Percentiles rank a stretch among this genome's conserved stretches.
Conservation (phyloP, 2,797 vertebrate species). For the Numenius phaeopus region DNA sequence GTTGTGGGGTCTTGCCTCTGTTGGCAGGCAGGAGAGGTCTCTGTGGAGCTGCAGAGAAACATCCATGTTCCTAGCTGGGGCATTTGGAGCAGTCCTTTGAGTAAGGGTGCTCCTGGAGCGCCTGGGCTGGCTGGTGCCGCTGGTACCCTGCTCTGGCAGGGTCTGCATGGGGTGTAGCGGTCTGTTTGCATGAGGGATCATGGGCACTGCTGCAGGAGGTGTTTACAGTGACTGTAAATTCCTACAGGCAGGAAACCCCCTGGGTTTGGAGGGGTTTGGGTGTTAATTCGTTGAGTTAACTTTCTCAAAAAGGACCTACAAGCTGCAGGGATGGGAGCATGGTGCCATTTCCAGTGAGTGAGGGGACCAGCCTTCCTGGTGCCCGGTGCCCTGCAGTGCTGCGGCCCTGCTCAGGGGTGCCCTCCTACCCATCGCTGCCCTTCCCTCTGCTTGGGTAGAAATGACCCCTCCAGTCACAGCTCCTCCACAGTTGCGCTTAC, state of each 20-base stretch:
- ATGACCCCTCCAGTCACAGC: not conserved
- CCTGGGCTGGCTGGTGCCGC: not conserved
- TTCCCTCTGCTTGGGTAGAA: not conserved
- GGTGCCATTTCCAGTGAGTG: not conserved
- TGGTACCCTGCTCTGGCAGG: not conserved
- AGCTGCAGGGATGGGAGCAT: not conserved
- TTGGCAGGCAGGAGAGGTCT: not conserved
- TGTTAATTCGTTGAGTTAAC: not conserved
- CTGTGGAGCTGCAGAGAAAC: not conserved
- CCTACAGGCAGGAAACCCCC: not conserved
- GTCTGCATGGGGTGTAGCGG: not conserved
- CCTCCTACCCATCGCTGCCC: not conserved
- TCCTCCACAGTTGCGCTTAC: fast-evolving
- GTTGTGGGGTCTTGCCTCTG: not conserved
- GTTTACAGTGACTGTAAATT: not conserved
- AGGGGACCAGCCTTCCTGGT: not conserved
- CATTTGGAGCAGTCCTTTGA: not conserved
- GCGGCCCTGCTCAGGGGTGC: not conserved
- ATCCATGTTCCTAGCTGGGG: not conserved
- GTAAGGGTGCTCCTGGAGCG: not conserved
- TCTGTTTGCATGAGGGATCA: fast-evolving
- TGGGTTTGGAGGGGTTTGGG: not conserved
- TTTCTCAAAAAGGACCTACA: not conserved
- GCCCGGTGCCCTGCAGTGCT: not conserved
- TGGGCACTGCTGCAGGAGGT: not conserved